Percentiles rank a stretch among this genome's conserved stretches.
These are phyloP conservation scores for Pampus argenteus DNA, from an alignment of 2,797 vertebrate genomes.

Conservation along the genomic window DNA sequence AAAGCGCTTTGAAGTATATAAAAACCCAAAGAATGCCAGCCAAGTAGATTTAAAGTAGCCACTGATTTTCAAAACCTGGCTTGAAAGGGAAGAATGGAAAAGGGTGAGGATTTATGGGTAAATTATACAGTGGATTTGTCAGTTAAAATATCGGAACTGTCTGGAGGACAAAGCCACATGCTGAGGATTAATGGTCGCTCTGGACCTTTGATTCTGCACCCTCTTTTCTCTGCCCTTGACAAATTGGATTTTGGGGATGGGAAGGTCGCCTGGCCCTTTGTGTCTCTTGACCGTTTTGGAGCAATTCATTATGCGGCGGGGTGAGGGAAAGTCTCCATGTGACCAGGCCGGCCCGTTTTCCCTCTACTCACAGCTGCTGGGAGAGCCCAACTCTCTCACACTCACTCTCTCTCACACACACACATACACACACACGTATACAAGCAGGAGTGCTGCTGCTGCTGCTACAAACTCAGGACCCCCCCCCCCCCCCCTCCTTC, in stretches of 20 bases:
- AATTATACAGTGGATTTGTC: conserved; percentile 99
- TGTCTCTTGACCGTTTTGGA: conserved; percentile 96
- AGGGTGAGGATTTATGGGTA: conserved; percentile 98
- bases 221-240: conserved; percentile 99
- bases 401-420: conserved; percentile 83
- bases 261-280: conserved; percentile 99
- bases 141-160: conserved; percentile 99
- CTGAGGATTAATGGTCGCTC: conserved; percentile 99
- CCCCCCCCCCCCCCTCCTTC: not conserved
- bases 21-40: conserved; percentile 92
- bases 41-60: conserved; percentile 99
- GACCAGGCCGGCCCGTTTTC: conserved; percentile 91
- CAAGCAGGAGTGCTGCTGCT: conserved; percentile 59
- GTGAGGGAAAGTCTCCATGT: conserved; percentile 99
- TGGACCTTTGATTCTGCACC: conserved; percentile 97
- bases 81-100: conserved; percentile 94
- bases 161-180: conserved; percentile 97
- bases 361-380: conserved; percentile 91
- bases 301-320: conserved; percentile 94
- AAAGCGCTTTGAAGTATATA: conserved; percentile 97
- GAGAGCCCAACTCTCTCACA: conserved; percentile 96
- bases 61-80: conserved; percentile 94
- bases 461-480: conserved; percentile 59
- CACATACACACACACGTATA: conserved; percentile 25
- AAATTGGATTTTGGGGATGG: conserved; percentile 99